Evolutionary conservation across 2,797 vertebrate genomes (phyloP).

Genomic region (Leptatherina wallacei): DNA sequence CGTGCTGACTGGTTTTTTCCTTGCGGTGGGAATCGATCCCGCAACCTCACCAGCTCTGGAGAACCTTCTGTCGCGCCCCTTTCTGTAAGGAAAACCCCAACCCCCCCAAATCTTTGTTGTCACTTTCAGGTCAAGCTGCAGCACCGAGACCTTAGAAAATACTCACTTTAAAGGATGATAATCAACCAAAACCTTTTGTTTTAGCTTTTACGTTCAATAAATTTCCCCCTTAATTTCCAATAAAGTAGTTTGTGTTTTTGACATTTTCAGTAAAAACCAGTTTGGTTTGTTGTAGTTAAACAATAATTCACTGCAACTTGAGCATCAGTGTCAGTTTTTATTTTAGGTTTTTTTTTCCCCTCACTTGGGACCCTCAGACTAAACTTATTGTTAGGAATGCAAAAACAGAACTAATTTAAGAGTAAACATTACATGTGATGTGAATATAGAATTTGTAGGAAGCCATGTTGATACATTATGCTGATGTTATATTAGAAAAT

Average conservation of each 20-base stretch:
- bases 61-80: constrained; percentile 80
- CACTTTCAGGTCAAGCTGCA: constrained; percentile 58
- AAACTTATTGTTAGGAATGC: background rate
- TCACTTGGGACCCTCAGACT: background rate
- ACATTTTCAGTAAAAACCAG: background rate
- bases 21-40: constrained; percentile 84
- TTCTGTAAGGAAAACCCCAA: constrained; percentile 80
- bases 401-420: background rate
- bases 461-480: background rate
- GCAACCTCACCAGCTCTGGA: constrained; percentile 81
- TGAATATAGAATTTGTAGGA: background rate
- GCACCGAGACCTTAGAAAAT: background rate
- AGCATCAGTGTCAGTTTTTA: background rate
- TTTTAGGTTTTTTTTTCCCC: background rate
- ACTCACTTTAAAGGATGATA: background rate
- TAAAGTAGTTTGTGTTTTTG: background rate
- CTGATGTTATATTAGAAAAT: background rate
- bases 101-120: constrained; percentile 21
- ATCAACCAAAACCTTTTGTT: background rate
- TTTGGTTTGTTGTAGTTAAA: background rate
- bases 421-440: background rate
- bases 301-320: background rate
- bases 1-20: constrained; percentile 83
- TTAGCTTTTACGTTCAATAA: background rate
- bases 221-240: rapidly evolving